phyloP scores from a whole-genome alignment of 2,113 vertebrate genomes.

The Sapajus apella region DNA sequence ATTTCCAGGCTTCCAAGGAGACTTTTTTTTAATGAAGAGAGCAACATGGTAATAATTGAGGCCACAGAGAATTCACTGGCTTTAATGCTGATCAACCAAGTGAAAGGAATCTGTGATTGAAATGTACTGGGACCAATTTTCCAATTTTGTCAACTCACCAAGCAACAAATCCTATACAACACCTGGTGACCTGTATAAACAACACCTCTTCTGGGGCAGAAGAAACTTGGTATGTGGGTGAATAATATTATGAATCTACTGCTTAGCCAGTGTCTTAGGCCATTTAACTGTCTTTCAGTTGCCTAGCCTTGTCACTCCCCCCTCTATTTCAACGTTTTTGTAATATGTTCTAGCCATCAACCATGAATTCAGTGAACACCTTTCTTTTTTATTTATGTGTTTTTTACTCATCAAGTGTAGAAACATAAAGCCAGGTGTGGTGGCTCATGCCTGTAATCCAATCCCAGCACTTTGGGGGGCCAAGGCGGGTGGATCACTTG shows the following conservation, averaged over 20 bases:
- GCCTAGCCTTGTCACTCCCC: neutral
- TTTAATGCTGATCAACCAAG: neutral
- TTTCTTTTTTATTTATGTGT: neutral
- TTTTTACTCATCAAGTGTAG: neutral
- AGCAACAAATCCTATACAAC: accelerated
- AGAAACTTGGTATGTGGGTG: neutral
- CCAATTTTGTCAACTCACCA: neutral
- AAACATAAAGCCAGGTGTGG: no score
- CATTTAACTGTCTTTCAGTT: neutral
- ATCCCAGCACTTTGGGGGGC: no score
- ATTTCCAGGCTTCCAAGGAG: neutral
- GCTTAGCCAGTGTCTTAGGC: neutral
- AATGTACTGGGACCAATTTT: neutral
- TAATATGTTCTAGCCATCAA: neutral
- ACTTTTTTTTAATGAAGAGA: neutral
- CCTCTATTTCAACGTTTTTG: neutral
- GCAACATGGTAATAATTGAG: neutral
- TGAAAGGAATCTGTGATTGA: neutral
- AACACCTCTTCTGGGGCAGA: neutral
- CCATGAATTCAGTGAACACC: neutral
- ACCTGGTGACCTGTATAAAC: neutral
- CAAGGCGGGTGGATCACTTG: no score
- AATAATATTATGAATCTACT: neutral
- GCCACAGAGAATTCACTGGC: neutral
- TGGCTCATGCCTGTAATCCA: no score